Base-by-base conservation (phyloP, 2,888 invertebrate species). In the Tiphia femorata region DNA sequence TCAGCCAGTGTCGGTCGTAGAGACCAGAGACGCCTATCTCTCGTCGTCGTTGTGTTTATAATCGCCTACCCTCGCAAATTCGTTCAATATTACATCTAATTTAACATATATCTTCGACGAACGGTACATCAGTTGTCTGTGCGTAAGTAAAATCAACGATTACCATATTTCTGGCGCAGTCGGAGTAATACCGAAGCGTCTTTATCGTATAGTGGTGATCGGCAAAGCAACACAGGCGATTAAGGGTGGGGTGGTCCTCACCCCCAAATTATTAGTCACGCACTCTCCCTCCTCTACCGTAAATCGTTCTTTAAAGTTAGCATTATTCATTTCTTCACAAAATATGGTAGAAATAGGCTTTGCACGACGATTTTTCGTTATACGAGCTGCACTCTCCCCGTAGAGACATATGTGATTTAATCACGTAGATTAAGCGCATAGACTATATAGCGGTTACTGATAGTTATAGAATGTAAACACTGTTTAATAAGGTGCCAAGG, bases 211-310 rank as follows among this genome's bases (percentile, higher is more conserved):
- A n/a, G 12, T 14, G 8, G 6, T 14, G 33, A 33, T 33, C 33
- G 33, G 33, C 33, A 37, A 35, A 27, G 54, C 27, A 49, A 48
- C 52, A 20, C n/a, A 29, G 19, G 46, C 59, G 48, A 54, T 58
- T 44, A 69, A 74, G 78, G 76, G 78, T 75, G 77, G 79, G 76
- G 77, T 76, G 67, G 56, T 70, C 72, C 78, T 77, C 78, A 76
- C 77, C 79, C 80, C 73, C 64, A 64, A 75, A 73, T 75, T 79
- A 80, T 80, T 80, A 80, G 80, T 80, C 80, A 80, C 75, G 72
- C 74, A 66, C 62, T n/a, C n/a, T n/a, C n/a, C n/a, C n/a, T n/a
- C n/a, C n/a, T n/a, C n/a, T 49, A 60, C 51, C 37, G 56, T 59
- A 46, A 29, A n/a, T n/a, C n/a, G n/a, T n/a, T n/a, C n/a, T n/a